Evolutionary conservation across 2,797 vertebrate genomes (phyloP).

Genomic region (Dryobates pubescens): DNA sequence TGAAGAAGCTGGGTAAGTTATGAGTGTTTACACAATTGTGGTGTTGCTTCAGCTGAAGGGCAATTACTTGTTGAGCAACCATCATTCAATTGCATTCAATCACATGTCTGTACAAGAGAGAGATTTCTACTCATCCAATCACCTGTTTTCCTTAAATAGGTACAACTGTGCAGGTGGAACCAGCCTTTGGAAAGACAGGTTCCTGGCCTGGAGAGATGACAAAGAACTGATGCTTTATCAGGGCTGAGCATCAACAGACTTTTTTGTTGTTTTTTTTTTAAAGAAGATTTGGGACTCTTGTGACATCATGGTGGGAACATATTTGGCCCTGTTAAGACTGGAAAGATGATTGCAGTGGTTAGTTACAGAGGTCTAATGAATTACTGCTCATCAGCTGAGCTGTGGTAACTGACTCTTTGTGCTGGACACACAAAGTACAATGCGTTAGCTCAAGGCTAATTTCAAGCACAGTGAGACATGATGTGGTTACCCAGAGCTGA

Average conservation of each 20-base stretch:
- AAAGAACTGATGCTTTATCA: conserved; percentile 1
- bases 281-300: background rate
- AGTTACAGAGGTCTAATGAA: conserved; percentile 42
- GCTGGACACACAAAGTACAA: background rate
- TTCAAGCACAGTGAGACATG: conserved; percentile 31
- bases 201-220: background rate
- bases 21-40: background rate
- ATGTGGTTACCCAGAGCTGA: conserved; percentile 23
- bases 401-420: conserved; percentile 2
- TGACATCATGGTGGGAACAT: conserved; percentile 35
- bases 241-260: background rate
- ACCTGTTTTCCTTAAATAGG: background rate
- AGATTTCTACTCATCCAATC: background rate
- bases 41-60: conserved; percentile 39
- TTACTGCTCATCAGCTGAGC: conserved; percentile 33
- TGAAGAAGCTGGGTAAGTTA: background rate
- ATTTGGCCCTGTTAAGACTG: conserved; percentile 21
- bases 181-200: background rate
- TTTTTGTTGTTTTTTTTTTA: background rate
- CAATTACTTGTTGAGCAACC: conserved; percentile 44
- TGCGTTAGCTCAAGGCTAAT: background rate
- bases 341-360: conserved; percentile 33
- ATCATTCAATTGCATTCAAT: background rate
- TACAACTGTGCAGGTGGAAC: background rate
- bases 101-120: background rate